A percentile compares a stretch with the other conserved stretches of the same genome.
phyloP scores from a whole-genome alignment of 2,113 vertebrate genomes.

The Stegastes partitus region DNA sequence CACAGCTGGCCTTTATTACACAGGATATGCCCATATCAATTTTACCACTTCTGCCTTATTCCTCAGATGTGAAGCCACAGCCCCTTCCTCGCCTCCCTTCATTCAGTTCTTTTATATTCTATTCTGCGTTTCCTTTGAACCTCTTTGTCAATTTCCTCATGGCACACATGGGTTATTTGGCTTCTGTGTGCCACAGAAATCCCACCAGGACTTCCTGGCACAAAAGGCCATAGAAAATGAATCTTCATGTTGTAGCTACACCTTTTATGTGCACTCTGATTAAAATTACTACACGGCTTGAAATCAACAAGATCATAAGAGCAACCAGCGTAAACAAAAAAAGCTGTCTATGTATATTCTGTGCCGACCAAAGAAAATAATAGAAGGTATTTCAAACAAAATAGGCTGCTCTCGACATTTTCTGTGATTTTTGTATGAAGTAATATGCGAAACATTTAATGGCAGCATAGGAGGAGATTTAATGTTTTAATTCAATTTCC shows the following conservation, averaged over 20 bases:
- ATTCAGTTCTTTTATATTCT: conserved; percentile 13
- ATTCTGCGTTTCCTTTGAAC: conserved; percentile 25
- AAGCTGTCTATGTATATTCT: neutral
- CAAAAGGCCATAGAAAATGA: conserved; percentile 38
- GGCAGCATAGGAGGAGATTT: neutral
- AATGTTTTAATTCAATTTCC: conserved; percentile 21
- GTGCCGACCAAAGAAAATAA: neutral
- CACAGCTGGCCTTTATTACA: conserved; percentile 4
- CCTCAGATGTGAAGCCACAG: conserved; percentile 7
- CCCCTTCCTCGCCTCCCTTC: neutral
- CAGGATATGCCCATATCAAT: neutral
- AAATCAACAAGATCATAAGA: conserved; percentile 21
- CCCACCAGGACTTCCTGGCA: conserved; percentile 10
- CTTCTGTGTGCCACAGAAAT: conserved; percentile 18
- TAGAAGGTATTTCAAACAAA: neutral
- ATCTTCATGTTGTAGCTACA: conserved; percentile 15
- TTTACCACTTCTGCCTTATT: neutral
- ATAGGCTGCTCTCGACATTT: neutral
- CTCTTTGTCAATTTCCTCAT: conserved; percentile 38
- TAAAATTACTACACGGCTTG: conserved; percentile 18
- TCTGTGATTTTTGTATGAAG: neutral
- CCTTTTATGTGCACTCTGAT: conserved; percentile 27
- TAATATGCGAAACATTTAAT: neutral
- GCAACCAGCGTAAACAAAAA: neutral
- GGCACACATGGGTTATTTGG: conserved; percentile 13